Evolutionary conservation across 2,888 invertebrate genomes (phyloP), one percentile per base, ranked within the genome.

Genomic region (Heliconius ethilla): DNA sequence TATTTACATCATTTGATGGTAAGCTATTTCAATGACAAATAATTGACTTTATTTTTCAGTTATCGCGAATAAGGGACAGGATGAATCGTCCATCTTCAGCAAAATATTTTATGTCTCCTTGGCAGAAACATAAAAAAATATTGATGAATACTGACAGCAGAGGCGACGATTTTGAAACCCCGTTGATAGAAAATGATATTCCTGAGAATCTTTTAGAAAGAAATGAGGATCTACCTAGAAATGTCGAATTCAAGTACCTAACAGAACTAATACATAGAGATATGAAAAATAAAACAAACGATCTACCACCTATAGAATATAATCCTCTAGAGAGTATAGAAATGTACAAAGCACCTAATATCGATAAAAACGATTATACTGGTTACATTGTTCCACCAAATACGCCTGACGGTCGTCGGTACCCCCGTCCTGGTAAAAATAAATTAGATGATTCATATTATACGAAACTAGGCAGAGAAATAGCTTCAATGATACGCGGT

Each of bases 191-290:
- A 59, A 82, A 83, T 37, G 51, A 37, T n/a, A 25, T 77, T 15
- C 76, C 69, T 9, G 78, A 82, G 11, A 83, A 83, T 78, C n/a
- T 77, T 75, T 25, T 72, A 79, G n/a, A 81, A 77, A 74, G 80
- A 70, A 83, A 83, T 25, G 74, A 78, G 25, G 65, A 27, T 7
- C 70, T 79, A 10, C 66, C 83, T 37, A 88, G 90, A 67, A 82
- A 82, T 65, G 89, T 91, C 10, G 88, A 91, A 81, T 93, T 93
- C 77, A 93, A 91, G 83, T 93, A 93, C 82, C 84, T 94, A 78
- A 87, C 92, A 45, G 88, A 94, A 81, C 86, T 93, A 65, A 93
- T 94, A 80, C 93, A 93, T 76, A 89, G 85, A 85, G 85, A 90
- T 79, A 79, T 85, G n/a, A 89, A 87, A 78, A 85, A 86, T 62